phyloP scores from a whole-genome alignment of 2,888 invertebrate genomes.

The Agrochola circellaris region DNA sequence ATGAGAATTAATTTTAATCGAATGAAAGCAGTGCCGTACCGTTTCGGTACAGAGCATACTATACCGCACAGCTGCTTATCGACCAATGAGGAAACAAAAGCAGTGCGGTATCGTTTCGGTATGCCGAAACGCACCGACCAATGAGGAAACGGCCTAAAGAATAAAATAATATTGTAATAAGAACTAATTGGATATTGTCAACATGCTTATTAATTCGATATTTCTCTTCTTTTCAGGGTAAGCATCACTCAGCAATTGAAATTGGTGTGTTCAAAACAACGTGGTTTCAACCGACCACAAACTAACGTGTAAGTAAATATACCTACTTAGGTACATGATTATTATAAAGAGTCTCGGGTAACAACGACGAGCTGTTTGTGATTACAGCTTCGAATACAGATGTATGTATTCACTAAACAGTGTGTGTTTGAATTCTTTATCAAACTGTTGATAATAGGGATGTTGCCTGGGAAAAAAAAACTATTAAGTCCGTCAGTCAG shows the following conservation, averaged over 20 bases:
- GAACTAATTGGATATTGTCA: background rate
- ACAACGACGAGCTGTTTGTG: background rate
- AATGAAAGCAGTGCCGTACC: no score
- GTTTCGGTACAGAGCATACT: no score
- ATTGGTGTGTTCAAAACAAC: background rate
- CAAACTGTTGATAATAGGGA: no score
- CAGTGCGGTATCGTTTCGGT: no score
- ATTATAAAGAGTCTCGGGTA: background rate
- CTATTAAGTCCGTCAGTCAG: no score
- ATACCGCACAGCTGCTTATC: no score
- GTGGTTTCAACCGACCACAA: background rate
- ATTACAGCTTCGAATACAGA: background rate
- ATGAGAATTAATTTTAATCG: background rate
- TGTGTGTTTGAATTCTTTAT: no score
- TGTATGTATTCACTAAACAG: background rate
- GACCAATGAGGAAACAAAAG: no score
- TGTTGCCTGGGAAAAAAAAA: no score
- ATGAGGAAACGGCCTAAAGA: no score
- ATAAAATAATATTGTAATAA: background rate
- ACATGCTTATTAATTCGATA: background rate
- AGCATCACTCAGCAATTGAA: conserved; percentile 4
- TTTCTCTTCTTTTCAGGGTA: conserved; percentile 57
- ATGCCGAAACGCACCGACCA: no score
- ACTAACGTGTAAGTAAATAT: conserved; percentile 1
- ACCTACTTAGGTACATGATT: no score